Evolutionary conservation across 2,113 vertebrate genomes (phyloP), one percentile per base, ranked within the genome.

Genomic region (Aepyceros melampus): DNA sequence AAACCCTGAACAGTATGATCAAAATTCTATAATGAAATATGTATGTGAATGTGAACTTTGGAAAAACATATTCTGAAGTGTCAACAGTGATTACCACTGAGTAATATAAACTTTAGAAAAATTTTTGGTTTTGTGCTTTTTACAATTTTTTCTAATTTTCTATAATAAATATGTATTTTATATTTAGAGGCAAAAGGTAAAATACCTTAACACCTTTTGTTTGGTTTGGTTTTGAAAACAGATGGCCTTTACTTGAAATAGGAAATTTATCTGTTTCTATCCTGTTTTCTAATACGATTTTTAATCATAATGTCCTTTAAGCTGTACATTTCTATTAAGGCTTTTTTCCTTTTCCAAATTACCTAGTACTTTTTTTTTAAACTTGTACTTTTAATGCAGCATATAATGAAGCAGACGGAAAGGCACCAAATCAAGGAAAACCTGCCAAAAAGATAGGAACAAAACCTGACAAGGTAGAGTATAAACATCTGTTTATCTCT

Each of bases 391-490:
- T 29, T 45, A 83, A 36, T 74, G 33, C 7, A 88, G 17, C 6
- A 49, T 93, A 97, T 93, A 98, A 96, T 81, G 97, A 96, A 90
- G 13, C 90, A 76, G 98, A 99, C 97, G 98, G 93, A 97, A 98
- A 97, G 67, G 25, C 85, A 64, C 40, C 94, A 71, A 97, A 76
- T 3, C 88, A 29, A 93, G 98, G 96, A 94, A 99, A 96, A 93
- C 96, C 95, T 78, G 98, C 96, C 67, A 94, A 91, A 94, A 96
- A 93, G 27, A 33, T 23, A 84, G 98, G 96, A 58, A 85, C 71
- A 92, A 98, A 98, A 95, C 47, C 95, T 74, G 97, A 92, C 17
- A n/a, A 83, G 92, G 84, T 15, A 47, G 87, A 96, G 96, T n/a
- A 60, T 91, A 62, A 51, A 71, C 36, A 53, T 47, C 23, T 74